Percentiles rank a stretch among this genome's conserved stretches.
Conservation (phyloP, 2,797 vertebrate species). For the Myotis myotis region DNA sequence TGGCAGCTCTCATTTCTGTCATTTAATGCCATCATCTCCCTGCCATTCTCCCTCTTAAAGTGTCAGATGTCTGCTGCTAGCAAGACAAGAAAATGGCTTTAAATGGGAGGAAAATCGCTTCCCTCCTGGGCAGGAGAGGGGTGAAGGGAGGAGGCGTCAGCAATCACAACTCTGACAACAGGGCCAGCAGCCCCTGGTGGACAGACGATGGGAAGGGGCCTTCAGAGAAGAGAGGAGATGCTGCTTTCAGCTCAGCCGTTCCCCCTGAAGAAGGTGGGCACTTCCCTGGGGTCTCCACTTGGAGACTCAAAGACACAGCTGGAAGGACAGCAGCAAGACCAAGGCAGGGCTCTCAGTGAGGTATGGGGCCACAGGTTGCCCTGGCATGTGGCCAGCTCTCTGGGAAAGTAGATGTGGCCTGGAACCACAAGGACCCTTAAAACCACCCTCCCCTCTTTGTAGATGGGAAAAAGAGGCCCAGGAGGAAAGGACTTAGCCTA, state of each 20-base stretch:
- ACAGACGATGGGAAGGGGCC: conserved; percentile 20
- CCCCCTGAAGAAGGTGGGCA: conserved; percentile 5
- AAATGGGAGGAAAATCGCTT: conserved; percentile 81
- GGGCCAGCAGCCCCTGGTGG: conserved; percentile 60
- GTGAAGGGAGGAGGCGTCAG: conserved; percentile 16
- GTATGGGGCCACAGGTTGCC: background rate
- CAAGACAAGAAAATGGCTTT: conserved; percentile 83
- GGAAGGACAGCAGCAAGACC: background rate
- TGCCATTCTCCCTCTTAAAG: conserved; percentile 75
- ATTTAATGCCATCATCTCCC: conserved; percentile 79
- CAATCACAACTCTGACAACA: conserved; percentile 56
- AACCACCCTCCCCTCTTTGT: background rate
- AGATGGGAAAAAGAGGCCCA: background rate
- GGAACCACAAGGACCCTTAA: background rate
- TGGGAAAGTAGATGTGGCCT: background rate
- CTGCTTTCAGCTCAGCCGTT: conserved; percentile 62
- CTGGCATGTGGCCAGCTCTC: background rate
- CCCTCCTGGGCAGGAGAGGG: conserved; percentile 3
- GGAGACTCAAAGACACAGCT: background rate
- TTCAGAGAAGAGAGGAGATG: background rate
- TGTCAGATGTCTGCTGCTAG: conserved; percentile 79
- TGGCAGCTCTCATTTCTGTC: conserved; percentile 76
- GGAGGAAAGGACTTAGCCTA: background rate
- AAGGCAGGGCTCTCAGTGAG: background rate
- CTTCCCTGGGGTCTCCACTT: background rate